Conservation (phyloP, 2,888 invertebrate genomes). For the Acleris cristana region DNA sequence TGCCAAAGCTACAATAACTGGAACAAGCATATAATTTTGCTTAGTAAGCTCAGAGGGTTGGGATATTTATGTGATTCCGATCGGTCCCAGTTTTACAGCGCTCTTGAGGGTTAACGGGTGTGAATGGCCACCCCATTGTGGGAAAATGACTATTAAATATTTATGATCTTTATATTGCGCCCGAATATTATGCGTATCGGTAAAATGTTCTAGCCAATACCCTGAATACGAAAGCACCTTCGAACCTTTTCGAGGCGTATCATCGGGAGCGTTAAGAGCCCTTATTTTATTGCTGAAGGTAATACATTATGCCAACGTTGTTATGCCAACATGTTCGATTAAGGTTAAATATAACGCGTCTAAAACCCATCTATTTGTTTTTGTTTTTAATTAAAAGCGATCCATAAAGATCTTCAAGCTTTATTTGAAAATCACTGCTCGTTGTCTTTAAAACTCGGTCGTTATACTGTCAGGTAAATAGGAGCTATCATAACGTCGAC, state of each 20-base stretch:
- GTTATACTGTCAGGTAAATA: no score
- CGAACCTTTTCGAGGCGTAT: constrained; percentile 27
- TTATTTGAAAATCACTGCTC: no score
- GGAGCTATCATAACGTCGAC: no score
- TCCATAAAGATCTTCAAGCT: no score
- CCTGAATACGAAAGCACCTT: constrained; percentile 30
- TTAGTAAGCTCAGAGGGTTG: constrained; percentile 65
- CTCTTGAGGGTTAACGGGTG: constrained; percentile 77
- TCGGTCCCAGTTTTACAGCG: constrained; percentile 69
- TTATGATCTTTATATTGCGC: constrained; percentile 70
- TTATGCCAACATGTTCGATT: neutral
- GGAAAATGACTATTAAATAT: constrained; percentile 82
- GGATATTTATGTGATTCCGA: constrained; percentile 72
- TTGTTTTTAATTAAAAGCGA: no score
- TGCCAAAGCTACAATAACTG: constrained; percentile 61
- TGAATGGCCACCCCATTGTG: constrained; percentile 81
- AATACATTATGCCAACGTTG: neutral
- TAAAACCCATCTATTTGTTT: neutral
- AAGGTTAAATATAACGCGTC: neutral
- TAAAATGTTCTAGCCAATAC: constrained; percentile 47
- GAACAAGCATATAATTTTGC: constrained; percentile 69
- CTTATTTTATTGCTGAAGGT: constrained; percentile 21
- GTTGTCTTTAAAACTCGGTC: no score
- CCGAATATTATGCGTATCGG: constrained; percentile 49
- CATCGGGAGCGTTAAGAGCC: constrained; percentile 25